These are phyloP conservation scores for Felis chaus DNA, from an alignment of 2,113 vertebrate species.

Conservation along the genomic window DNA sequence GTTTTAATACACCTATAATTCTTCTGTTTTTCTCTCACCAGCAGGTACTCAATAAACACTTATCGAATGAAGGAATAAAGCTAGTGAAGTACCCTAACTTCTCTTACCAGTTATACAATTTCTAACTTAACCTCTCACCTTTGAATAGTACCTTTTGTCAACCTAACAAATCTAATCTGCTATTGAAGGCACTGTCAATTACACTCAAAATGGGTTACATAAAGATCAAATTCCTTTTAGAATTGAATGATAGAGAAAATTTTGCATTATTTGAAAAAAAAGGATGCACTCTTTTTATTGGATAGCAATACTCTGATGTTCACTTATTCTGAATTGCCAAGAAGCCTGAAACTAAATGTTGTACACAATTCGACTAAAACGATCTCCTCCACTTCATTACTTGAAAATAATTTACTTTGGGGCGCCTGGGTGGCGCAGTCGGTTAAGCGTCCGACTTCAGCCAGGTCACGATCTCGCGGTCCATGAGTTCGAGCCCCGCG, in stretches of 20 bases:
- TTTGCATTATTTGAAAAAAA: conserved; percentile 27
- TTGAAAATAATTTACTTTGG: conserved; percentile 46
- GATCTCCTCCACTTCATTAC: neutral
- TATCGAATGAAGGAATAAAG: conserved; percentile 24
- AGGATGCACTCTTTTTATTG: neutral
- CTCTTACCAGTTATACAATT: conserved; percentile 26
- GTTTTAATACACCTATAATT: conserved; percentile 9
- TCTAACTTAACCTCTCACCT: neutral
- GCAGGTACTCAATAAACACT: conserved; percentile 13
- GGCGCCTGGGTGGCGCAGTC: too few species aligned
- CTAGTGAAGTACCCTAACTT: neutral
- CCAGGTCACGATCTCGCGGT: too few species aligned
- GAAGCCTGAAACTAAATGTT: conserved; percentile 5
- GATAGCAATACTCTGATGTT: conserved; percentile 26
- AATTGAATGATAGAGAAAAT: conserved; percentile 9
- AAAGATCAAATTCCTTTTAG: conserved; percentile 20
- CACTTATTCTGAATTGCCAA: neutral
- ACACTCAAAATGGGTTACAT: conserved; percentile 25
- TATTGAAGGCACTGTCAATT: neutral
- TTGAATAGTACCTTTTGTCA: conserved; percentile 26
- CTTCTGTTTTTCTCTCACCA: conserved; percentile 50
- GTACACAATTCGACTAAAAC: conserved; percentile 4
- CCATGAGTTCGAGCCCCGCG: too few species aligned
- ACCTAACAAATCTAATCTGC: conserved; percentile 26
- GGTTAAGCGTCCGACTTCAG: too few species aligned